phyloP scores from a whole-genome alignment of 2,113 vertebrate species.

The Leuciscus idus region DNA sequence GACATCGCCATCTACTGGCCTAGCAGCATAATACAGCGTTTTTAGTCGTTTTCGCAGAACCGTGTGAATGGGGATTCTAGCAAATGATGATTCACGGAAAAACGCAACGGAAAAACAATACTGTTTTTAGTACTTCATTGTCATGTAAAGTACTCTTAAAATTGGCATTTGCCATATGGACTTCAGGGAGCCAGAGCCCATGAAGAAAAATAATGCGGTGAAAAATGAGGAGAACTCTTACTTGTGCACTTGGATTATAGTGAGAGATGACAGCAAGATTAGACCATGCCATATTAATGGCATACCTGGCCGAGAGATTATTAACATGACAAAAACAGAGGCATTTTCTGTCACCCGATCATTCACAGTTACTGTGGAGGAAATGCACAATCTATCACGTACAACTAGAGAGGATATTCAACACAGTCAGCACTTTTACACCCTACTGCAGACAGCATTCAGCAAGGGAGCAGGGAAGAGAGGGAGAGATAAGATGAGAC shows the following conservation, averaged over 20 bases:
- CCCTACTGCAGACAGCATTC: slow-evolving; percentile 17
- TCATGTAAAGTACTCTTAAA: too few species aligned
- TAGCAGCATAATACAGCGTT: too few species aligned
- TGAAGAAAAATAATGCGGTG: not conserved
- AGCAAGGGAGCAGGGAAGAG: not conserved
- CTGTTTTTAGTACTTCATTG: too few species aligned
- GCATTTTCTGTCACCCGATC: slow-evolving; percentile 48
- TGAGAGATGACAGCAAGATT: slow-evolving; percentile 48
- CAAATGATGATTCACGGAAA: too few species aligned
- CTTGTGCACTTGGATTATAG: not conserved
- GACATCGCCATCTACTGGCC: too few species aligned
- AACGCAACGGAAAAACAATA: too few species aligned
- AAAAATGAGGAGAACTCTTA: not conserved
- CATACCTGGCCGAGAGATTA: slow-evolving; percentile 31
- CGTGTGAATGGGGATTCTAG: too few species aligned
- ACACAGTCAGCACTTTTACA: slow-evolving; percentile 53
- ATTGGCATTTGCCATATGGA: not conserved
- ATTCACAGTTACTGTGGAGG: slow-evolving; percentile 46
- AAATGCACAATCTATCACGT: not conserved
- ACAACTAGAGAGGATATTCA: slow-evolving; percentile 30
- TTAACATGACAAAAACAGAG: slow-evolving; percentile 49
- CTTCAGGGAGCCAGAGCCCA: not conserved
- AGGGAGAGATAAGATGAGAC: not conserved
- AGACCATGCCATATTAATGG: slow-evolving; percentile 14
- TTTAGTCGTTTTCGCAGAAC: too few species aligned